A percentile compares a stretch with the other conserved stretches of the same genome.
Evolutionary conservation across 2,888 invertebrate genomes (phyloP).

Genomic region (Drosophila prostipennis): DNA sequence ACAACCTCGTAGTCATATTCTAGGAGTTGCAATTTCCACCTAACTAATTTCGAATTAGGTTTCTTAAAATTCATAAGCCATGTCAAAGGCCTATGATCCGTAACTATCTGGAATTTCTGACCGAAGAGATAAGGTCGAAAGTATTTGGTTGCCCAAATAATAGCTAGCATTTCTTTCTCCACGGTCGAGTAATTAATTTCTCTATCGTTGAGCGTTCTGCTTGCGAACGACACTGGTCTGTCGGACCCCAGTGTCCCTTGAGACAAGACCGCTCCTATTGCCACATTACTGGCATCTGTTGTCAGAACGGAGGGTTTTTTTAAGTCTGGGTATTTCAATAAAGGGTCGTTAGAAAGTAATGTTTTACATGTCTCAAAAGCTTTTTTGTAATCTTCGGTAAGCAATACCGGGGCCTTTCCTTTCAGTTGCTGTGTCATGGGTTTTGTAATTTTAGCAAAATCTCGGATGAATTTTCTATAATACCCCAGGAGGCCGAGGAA

Average conservation of each 20-base stretch:
- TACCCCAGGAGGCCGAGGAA: not conserved
- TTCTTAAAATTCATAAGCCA: not conserved
- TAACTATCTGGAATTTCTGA: slow-evolving; percentile 2
- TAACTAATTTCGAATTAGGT: too few species aligned
- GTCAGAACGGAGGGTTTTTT: slow-evolving; percentile 1
- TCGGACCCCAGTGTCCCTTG: not conserved
- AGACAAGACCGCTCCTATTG: slow-evolving; percentile 1
- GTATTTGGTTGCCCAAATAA: too few species aligned
- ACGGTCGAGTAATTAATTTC: not conserved
- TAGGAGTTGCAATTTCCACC: too few species aligned
- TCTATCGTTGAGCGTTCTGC: not conserved
- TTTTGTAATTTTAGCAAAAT: not conserved
- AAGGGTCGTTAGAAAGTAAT: not conserved
- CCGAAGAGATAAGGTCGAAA: slow-evolving; percentile 5
- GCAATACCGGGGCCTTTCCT: not conserved
- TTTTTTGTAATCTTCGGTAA: not conserved
- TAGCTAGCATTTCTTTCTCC: not conserved
- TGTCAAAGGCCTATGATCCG: slow-evolving; percentile 1
- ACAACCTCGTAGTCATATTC: too few species aligned
- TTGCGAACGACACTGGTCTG: not conserved
- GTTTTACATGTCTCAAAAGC: not conserved
- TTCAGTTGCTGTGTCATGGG: not conserved
- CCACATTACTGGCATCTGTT: slow-evolving; percentile 3
- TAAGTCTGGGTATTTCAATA: not conserved
- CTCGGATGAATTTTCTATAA: not conserved